Conservation (phyloP, 1,140 invertebrate species). For the Anoplophora glabripennis region DNA sequence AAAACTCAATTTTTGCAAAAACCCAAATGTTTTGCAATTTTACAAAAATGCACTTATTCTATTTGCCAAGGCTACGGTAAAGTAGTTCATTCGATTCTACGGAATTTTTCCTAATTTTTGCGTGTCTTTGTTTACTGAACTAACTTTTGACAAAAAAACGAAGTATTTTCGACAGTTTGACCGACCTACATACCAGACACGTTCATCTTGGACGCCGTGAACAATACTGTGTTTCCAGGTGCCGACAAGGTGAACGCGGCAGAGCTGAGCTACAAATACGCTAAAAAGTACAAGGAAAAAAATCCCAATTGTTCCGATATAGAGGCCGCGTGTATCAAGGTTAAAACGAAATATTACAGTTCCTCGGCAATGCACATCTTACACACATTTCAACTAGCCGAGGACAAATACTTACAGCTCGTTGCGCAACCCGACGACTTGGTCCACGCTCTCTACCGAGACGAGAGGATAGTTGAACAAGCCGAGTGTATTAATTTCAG, state of each 20-base stretch:
- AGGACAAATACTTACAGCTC: constrained; percentile 31
- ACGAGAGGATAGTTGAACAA: constrained; percentile 33
- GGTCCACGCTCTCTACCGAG: constrained; percentile 36
- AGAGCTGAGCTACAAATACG: constrained; percentile 40
- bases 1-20: too few relatives aligned
- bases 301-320: constrained; percentile 9
- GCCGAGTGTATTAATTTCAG: constrained; percentile 17
- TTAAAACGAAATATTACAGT: constrained; percentile 36
- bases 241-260: constrained; percentile 41
- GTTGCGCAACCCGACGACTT: constrained; percentile 31
- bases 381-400: constrained; percentile 32
- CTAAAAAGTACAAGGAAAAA: constrained; percentile 25
- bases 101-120: too few relatives aligned
- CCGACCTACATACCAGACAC: too few relatives aligned
- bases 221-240: constrained; percentile 27
- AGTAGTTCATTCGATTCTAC: too few relatives aligned
- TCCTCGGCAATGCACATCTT: constrained; percentile 38
- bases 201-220: background rate
- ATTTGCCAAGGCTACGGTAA: too few relatives aligned
- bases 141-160: too few relatives aligned
- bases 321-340: constrained; percentile 30
- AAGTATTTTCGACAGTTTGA: too few relatives aligned
- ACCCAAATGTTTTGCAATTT: too few relatives aligned
- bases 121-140: too few relatives aligned
- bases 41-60: too few relatives aligned